Conservation (phyloP, 2,797 vertebrate species). For the Megalops cyprinoides region DNA sequence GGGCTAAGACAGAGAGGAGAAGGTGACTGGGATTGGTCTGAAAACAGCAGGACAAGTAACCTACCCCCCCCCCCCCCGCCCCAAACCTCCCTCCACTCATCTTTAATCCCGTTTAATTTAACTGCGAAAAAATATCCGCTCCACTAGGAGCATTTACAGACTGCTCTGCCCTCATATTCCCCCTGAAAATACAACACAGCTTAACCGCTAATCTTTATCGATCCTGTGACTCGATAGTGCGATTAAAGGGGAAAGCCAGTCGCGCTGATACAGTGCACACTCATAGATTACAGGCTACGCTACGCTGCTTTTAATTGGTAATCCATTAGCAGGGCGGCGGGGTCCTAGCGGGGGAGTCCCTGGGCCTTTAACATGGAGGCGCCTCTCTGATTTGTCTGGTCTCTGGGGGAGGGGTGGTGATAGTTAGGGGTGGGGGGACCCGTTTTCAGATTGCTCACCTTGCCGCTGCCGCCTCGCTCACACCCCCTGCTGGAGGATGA, state of each 20-base stretch:
- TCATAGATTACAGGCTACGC: background rate
- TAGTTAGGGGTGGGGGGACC: background rate
- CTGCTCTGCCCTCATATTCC: background rate
- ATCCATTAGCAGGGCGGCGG: background rate
- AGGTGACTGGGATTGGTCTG: too few species aligned
- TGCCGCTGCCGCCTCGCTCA: background rate
- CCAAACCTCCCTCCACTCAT: background rate
- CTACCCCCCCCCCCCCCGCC: background rate
- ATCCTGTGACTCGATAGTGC: background rate
- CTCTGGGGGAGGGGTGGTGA: background rate
- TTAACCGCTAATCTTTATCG: background rate
- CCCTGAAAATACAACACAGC: background rate
- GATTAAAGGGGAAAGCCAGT: background rate
- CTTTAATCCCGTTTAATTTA: conserved; percentile 1
- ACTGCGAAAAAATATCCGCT: background rate
- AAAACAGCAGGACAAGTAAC: background rate
- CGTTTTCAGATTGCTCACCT: background rate
- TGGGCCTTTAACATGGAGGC: background rate
- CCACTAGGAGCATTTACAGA: background rate
- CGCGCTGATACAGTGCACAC: background rate
- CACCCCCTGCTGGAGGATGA: background rate
- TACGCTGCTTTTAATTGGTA: background rate
- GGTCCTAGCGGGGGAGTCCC: background rate
- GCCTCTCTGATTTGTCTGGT: background rate
- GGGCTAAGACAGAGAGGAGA: background rate